These are phyloP conservation scores for Diarsia dahlii DNA, from an alignment of 2,888 invertebrate genomes.

Conservation along the genomic window DNA sequence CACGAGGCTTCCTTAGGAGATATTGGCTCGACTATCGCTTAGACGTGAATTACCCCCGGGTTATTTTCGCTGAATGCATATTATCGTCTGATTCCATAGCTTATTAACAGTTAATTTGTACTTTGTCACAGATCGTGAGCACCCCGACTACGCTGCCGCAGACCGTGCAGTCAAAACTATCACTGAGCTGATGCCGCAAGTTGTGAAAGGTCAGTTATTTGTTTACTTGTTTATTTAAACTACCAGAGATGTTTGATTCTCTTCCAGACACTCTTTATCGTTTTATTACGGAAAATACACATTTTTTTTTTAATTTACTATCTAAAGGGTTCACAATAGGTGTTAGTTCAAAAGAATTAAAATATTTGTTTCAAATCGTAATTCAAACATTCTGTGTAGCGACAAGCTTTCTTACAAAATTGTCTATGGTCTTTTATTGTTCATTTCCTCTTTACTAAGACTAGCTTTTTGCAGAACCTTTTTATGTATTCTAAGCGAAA, in stretches of 20 bases:
- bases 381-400: no score
- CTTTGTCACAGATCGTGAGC: conserved; percentile 33
- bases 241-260: not conserved
- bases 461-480: not conserved
- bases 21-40: not conserved
- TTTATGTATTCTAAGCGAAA: not conserved
- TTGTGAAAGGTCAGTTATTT: conserved; percentile 63
- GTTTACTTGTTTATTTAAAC: not conserved
- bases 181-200: conserved; percentile 69
- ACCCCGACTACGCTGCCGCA: conserved; percentile 70
- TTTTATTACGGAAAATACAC: not conserved
- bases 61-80: not conserved
- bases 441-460: not conserved
- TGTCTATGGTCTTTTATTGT: not conserved
- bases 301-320: not conserved
- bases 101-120: not conserved
- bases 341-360: no score
- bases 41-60: not conserved
- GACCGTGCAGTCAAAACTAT: conserved; percentile 69
- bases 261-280: not conserved
- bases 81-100: not conserved
- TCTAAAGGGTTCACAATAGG: no score
- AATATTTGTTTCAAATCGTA: no score
- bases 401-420: no score
- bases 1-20: not conserved